Evolutionary conservation across 2,797 vertebrate species (phyloP), one percentile per base, ranked within the genome.

Genomic region (Enteromius radiatus): DNA sequence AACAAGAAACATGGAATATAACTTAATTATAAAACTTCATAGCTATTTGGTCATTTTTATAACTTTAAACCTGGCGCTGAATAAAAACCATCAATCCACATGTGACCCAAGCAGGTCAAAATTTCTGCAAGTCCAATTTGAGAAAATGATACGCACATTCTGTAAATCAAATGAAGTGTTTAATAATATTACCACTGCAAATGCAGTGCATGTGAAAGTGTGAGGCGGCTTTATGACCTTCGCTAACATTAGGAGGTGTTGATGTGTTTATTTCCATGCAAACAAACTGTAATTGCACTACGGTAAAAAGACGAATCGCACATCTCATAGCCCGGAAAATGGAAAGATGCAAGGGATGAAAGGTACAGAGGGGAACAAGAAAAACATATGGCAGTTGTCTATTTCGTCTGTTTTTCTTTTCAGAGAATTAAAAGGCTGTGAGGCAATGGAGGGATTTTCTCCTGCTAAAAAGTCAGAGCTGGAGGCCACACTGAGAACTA

Each of bases 201-300:
- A 56, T 19, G 61, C 70, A 59, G 79, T 36, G 45, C 33, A 26
- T 2, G 67, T 80, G 76, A 85, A 78, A 84, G 38, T 76, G 85
- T 79, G 83, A 85, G 81, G 80, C 21, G 75, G 78, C 83, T 79
- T 68, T 43, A 84, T 81, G 87, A 85, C 87, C 85, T 84, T 84
- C 82, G 80, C 79, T 73, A n/a, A 59, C 82, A 88, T 88, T 85
- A 87, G 73, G 76, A 84, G 82, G 82, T 19, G 84, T 69, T 86
- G 87, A 88, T 84, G 85, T 85, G 85, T 59, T 74, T 78, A 81
- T 82, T 59, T 83, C 45, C 76, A 75, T 65, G 76, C 84, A 86
- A 88, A 87, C 85, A 88, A 84, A 85, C 73, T 79, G 77, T 78
- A 82, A 80, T 81, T 84, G 79, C 76, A 78, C 70, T 49, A 52